These are phyloP conservation scores for Strix uralensis DNA, from an alignment of 2,113 vertebrate species.

Conservation along the genomic window DNA sequence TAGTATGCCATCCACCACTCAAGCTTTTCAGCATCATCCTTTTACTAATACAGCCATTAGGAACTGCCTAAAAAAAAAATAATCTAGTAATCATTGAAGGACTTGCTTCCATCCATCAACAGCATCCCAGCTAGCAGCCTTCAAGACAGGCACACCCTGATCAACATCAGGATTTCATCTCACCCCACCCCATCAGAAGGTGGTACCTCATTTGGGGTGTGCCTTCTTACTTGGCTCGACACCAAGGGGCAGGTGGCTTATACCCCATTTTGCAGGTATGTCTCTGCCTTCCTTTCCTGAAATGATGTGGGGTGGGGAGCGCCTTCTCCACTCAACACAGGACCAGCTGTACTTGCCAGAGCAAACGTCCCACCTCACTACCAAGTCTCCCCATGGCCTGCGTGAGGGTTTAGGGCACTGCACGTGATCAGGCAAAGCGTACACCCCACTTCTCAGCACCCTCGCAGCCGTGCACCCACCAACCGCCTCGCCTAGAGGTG, in stretches of 20 bases:
- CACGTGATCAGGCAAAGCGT: rapidly evolving
- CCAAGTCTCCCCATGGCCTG: background rate
- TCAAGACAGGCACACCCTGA: background rate
- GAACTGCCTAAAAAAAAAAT: background rate
- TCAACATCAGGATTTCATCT: too few relatives aligned
- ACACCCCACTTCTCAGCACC: background rate
- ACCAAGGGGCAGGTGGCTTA: background rate
- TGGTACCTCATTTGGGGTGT: background rate
- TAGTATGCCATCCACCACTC: background rate
- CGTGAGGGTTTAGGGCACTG: background rate
- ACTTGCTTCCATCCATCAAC: background rate
- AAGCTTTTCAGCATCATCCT: background rate
- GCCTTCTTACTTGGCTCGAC: background rate
- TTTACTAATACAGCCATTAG: background rate
- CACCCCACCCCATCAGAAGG: background rate
- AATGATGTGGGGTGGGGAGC: rapidly evolving
- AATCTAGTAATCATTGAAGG: background rate
- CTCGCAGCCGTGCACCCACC: background rate
- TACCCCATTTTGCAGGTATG: rapidly evolving
- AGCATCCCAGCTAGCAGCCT: background rate
- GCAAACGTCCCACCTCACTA: background rate
- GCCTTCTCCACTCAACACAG: background rate
- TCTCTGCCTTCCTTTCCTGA: too few relatives aligned
- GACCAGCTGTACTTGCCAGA: background rate
- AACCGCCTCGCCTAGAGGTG: background rate